A percentile compares a stretch with the other conserved stretches of the same genome.
Conservation (phyloP, 1,140 invertebrate genomes). For the Ganaspis sp. region DNA sequence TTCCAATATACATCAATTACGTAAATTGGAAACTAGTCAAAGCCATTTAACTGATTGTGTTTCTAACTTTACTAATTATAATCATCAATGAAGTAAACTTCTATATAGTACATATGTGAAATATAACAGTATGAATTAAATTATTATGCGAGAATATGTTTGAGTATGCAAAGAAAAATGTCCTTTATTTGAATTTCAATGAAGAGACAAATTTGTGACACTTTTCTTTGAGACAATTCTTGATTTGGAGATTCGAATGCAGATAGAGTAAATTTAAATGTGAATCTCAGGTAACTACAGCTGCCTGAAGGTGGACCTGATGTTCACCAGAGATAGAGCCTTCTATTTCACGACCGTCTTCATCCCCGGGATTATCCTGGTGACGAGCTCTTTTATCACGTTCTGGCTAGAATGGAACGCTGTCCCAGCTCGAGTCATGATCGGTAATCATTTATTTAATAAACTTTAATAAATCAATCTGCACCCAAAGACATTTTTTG, state of each 20-base stretch:
- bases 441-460: constrained; percentile 88
- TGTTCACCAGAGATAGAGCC: constrained; percentile 93
- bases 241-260: not conserved
- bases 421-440: constrained; percentile 94
- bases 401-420: constrained; percentile 98
- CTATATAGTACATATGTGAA: too few relatives aligned
- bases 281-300: constrained; percentile 90
- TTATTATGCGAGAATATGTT: not conserved
- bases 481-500: too few relatives aligned
- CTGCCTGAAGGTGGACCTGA: constrained; percentile 93
- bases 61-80: too few relatives aligned
- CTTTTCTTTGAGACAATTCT: constrained; percentile 35
- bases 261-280: constrained; percentile 44
- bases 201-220: not conserved
- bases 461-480: too few relatives aligned
- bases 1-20: too few relatives aligned
- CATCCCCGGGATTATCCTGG: constrained; percentile 95
- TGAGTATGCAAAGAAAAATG: not conserved
- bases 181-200: not conserved
- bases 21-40: too few relatives aligned
- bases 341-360: constrained; percentile 98
- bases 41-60: too few relatives aligned
- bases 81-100: too few relatives aligned
- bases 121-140: too few relatives aligned
- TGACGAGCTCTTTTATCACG: constrained; percentile 95